These are phyloP conservation scores for Argyresthia albistria DNA, from an alignment of 2,888 invertebrate genomes.

Conservation along the genomic window DNA sequence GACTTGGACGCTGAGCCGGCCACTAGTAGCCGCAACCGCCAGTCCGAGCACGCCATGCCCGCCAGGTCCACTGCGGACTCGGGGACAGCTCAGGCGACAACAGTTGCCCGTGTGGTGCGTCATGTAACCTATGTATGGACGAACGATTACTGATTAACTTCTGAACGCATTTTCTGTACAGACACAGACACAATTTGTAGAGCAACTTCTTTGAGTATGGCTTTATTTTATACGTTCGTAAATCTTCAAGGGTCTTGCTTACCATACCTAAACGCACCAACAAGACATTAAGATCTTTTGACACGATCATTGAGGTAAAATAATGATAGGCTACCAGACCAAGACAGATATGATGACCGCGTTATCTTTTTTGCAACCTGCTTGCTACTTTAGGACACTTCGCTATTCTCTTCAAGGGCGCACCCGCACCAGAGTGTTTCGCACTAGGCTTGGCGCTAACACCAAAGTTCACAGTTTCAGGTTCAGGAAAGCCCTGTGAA, in stretches of 20 bases:
- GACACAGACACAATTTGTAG: background rate
- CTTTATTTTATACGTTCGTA: no score
- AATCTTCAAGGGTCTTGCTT: no score
- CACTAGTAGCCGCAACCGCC: conserved; percentile 83
- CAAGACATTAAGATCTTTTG: no score
- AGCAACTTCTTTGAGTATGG: no score
- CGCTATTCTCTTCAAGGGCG: no score
- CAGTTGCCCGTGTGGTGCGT: conserved; percentile 29
- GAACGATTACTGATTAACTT: no score
- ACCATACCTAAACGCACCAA: no score
- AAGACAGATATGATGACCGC: no score
- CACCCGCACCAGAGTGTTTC: background rate
- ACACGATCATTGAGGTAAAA: no score
- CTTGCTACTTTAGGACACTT: background rate
- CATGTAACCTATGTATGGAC: conserved; percentile 9
- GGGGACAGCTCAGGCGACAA: conserved; percentile 50
- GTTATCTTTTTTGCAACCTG: background rate
- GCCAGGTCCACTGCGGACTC: conserved; percentile 49
- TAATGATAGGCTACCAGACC: no score
- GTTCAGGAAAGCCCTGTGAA: conserved; percentile 64
- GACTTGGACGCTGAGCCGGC: conserved; percentile 84
- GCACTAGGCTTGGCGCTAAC: conserved; percentile 36
- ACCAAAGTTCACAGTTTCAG: conserved; percentile 55
- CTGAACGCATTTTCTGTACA: background rate
- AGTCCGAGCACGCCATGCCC: conserved; percentile 78